A percentile compares a stretch with the other conserved stretches of the same genome.
phyloP scores from a whole-genome alignment of 2,888 invertebrate species.

The Lepidocyrtinus sp. region DNA sequence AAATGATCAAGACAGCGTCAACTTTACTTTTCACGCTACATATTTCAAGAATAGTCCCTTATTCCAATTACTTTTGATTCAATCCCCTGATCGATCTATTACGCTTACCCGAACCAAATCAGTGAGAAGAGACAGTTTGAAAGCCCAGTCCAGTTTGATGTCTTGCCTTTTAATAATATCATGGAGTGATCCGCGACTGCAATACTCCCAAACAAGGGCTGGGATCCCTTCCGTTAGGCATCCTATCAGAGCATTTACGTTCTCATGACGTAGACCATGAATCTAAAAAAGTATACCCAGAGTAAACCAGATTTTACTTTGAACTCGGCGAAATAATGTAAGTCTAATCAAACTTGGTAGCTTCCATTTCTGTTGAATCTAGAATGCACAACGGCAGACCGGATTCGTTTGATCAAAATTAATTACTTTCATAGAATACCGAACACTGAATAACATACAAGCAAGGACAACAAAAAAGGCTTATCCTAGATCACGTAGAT shows the following conservation, averaged over 20 bases:
- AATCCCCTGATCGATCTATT: too few species aligned
- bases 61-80: too few species aligned
- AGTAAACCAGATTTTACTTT: too few species aligned
- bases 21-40: too few species aligned
- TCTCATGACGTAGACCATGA: constrained; percentile 91
- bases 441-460: too few species aligned
- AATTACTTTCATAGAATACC: too few species aligned
- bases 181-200: constrained; percentile 89
- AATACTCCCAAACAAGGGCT: constrained; percentile 89
- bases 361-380: too few species aligned
- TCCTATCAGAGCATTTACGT: constrained; percentile 90
- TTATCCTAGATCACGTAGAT: too few species aligned
- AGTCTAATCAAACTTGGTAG: neutral
- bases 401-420: constrained; percentile 21
- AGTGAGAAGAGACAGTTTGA: constrained; percentile 91
- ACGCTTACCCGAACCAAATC: constrained; percentile 93
- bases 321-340: neutral
- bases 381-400: too few species aligned
- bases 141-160: constrained; percentile 95
- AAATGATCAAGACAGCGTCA: too few species aligned
- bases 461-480: too few species aligned
- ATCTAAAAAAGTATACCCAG: constrained; percentile 77
- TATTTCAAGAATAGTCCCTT: too few species aligned
- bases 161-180: constrained; percentile 92
- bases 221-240: constrained; percentile 85